Evolutionary conservation across 2,888 invertebrate species (phyloP).

Genomic region (Sycophila texana): DNA sequence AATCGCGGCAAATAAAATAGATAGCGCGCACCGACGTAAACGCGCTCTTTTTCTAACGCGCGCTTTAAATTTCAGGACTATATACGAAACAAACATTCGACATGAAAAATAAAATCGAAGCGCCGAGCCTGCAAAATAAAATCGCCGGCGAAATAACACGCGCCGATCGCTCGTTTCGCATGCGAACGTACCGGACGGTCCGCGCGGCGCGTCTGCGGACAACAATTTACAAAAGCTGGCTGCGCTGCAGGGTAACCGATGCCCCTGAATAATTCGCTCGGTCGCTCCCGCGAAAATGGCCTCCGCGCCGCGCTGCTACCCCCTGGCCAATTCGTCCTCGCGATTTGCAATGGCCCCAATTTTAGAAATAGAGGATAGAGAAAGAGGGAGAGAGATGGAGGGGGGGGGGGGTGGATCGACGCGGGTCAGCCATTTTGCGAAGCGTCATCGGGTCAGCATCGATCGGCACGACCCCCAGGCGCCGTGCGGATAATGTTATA

Average conservation of each 20-base stretch:
- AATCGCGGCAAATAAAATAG: too few relatives aligned
- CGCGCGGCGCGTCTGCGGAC: neutral
- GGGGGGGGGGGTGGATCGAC: conserved; percentile 12
- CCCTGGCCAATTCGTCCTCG: neutral
- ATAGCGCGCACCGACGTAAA: too few relatives aligned
- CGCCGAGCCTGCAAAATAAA: neutral
- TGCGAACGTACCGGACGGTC: neutral
- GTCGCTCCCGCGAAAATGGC: neutral
- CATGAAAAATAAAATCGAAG: neutral
- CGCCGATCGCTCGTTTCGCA: neutral
- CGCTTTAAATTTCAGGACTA: too few relatives aligned
- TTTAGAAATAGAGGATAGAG: conserved; percentile 36
- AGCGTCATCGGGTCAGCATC: conserved; percentile 44
- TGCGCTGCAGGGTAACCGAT: too few relatives aligned
- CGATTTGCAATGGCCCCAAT: conserved; percentile 15
- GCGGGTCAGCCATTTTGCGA: conserved; percentile 32
- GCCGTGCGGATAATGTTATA: conserved; percentile 40
- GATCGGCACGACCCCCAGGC: conserved; percentile 15
- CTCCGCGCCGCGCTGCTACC: neutral
- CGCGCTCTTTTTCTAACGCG: too few relatives aligned
- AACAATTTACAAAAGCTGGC: conserved; percentile 26
- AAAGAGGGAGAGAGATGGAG: conserved; percentile 19
- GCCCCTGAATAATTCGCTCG: neutral
- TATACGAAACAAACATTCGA: too few relatives aligned
- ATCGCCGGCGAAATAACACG: neutral